Percentiles rank a stretch among this genome's conserved stretches.
These are phyloP conservation scores for Zosterops japonicus DNA, from an alignment of 2,113 vertebrate species.

Conservation along the genomic window DNA sequence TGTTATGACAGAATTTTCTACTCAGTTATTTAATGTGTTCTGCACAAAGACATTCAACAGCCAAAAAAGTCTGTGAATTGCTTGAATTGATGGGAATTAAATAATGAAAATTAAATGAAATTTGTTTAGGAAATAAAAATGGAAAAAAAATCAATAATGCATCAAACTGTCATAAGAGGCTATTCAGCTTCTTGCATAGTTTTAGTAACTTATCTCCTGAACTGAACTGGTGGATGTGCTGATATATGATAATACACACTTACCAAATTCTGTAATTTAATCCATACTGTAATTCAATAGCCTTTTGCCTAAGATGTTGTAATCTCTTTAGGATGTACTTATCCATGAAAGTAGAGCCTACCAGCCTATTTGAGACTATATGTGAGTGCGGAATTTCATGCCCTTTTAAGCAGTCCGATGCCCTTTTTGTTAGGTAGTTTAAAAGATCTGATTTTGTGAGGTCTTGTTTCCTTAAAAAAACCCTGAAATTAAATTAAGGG, in stretches of 20 bases:
- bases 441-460: not conserved
- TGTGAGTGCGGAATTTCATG: not conserved
- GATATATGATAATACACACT: slow-evolving; percentile 27
- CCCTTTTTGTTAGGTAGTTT: not conserved
- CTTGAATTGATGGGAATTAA: slow-evolving; percentile 34
- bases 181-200: slow-evolving; percentile 49
- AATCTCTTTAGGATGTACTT: slow-evolving; percentile 68
- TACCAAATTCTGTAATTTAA: slow-evolving; percentile 66
- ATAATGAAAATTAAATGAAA: slow-evolving; percentile 50
- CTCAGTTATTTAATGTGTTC: not conserved
- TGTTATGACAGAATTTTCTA: slow-evolving; percentile 9
- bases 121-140: slow-evolving; percentile 50
- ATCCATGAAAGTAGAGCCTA: slow-evolving; percentile 57
- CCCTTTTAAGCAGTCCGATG: not conserved
- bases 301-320: slow-evolving; percentile 53
- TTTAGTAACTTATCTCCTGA: slow-evolving; percentile 53
- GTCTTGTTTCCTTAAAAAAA: not conserved
- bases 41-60: not conserved
- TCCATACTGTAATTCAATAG: slow-evolving; percentile 55
- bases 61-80: not conserved
- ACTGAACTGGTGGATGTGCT: slow-evolving; percentile 44
- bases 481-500: not conserved
- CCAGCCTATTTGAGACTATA: not conserved
- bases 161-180: slow-evolving; percentile 31
- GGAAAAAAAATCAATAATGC: slow-evolving; percentile 28